Percentiles rank a stretch among this genome's conserved stretches.
Conservation (phyloP, 2,797 vertebrate species). For the Sebastes minor region DNA sequence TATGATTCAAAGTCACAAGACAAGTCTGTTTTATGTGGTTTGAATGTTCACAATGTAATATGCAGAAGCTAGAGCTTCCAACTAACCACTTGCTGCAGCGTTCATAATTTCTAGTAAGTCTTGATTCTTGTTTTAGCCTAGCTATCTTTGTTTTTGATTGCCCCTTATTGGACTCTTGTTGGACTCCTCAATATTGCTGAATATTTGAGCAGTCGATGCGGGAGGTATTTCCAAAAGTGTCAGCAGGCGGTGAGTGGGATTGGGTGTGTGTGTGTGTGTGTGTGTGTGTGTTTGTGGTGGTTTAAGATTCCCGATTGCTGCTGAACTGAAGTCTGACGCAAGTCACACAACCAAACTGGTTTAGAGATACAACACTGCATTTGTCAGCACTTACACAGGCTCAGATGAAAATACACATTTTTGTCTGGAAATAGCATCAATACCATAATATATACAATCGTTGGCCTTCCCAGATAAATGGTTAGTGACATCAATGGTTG, state of each 20-base stretch:
- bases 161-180: background rate
- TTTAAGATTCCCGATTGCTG: constrained; percentile 13
- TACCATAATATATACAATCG: background rate
- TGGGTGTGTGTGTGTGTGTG: background rate
- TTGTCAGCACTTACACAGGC: background rate
- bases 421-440: background rate
- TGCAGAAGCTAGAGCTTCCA: background rate
- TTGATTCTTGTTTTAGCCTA: background rate
- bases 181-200: background rate
- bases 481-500: background rate
- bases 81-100: background rate
- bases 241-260: constrained; percentile 7
- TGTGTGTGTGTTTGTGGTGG: background rate
- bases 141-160: background rate
- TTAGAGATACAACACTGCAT: background rate
- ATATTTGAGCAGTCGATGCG: background rate
- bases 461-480: background rate
- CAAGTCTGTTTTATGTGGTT: background rate
- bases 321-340: background rate
- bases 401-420: constrained; percentile 4
- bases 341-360: background rate
- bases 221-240: background rate
- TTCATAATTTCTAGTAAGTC: background rate
- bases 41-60: background rate
- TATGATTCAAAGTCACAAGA: background rate